Evolutionary conservation across 2,888 invertebrate genomes (phyloP).

Genomic region (Fissipunctia ypsillon): DNA sequence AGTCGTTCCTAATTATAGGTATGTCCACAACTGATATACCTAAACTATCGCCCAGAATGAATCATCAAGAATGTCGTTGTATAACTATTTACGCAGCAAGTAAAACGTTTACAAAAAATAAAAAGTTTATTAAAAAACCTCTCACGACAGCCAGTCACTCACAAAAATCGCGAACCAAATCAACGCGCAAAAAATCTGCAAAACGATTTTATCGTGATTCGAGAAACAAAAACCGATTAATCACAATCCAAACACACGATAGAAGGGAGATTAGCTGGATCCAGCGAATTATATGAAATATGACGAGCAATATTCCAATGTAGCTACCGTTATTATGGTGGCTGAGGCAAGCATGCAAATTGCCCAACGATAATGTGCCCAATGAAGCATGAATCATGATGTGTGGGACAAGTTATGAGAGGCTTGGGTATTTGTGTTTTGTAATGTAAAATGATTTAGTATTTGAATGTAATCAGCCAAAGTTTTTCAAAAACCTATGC

Average conservation of each 20-base stretch:
- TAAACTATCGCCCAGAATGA: background rate
- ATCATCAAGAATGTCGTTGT: background rate
- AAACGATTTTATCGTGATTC: constrained; percentile 18
- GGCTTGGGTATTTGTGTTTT: constrained; percentile 5
- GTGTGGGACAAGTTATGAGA: constrained; percentile 57
- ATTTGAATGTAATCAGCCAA: background rate
- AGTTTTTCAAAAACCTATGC: background rate
- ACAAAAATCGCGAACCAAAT: constrained; percentile 16
- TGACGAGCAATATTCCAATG: constrained; percentile 74
- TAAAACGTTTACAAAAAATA: background rate
- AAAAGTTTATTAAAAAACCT: constrained; percentile 3
- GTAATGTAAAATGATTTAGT: background rate
- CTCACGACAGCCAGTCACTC: background rate
- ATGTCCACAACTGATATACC: too few species aligned
- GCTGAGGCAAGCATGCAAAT: constrained; percentile 80
- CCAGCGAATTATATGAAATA: constrained; percentile 66
- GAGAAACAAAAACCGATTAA: constrained; percentile 36
- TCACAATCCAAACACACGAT: constrained; percentile 47
- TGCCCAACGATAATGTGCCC: constrained; percentile 77
- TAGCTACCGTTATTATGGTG: constrained; percentile 78
- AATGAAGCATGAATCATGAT: constrained; percentile 77
- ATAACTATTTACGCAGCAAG: background rate
- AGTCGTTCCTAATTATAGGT: too few species aligned
- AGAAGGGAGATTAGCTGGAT: constrained; percentile 55
- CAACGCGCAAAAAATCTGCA: constrained; percentile 21